These are phyloP conservation scores for Premnoplex brunnescens DNA, from an alignment of 2,797 vertebrate genomes.

Conservation along the genomic window DNA sequence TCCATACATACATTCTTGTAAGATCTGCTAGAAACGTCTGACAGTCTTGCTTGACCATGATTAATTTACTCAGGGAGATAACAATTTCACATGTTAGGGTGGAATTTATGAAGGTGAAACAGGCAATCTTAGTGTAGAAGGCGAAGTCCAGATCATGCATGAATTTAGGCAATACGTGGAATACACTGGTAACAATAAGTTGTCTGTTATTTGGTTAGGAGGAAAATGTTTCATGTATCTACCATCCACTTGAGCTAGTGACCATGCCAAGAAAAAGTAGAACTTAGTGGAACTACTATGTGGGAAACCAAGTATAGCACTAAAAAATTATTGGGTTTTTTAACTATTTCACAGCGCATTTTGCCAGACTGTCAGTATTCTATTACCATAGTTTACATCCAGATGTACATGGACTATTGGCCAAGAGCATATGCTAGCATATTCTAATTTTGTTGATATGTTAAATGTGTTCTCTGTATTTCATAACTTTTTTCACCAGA, in stretches of 20 bases:
- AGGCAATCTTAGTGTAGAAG: not conserved
- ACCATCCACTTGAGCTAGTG: not conserved
- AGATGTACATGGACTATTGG: not conserved
- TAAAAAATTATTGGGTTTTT: not conserved
- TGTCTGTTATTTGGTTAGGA: not conserved
- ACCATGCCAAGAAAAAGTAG: not conserved
- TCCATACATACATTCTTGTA: not conserved
- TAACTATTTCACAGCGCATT: not conserved
- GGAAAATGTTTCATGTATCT: not conserved
- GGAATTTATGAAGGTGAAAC: not conserved
- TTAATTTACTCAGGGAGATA: not conserved
- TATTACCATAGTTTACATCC: not conserved
- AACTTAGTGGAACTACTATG: not conserved
- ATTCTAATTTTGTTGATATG: not conserved
- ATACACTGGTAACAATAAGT: not conserved
- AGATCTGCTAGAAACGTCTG: not conserved
- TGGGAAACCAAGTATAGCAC: not conserved
- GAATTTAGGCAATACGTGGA: not conserved
- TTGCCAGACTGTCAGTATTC: not conserved
- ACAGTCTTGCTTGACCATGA: not conserved
- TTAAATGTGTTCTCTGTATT: not conserved
- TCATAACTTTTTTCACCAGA: not conserved
- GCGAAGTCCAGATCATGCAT: not conserved
- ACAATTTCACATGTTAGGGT: not conserved
- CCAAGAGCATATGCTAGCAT: not conserved